These are phyloP conservation scores for Lasiurus borealis DNA, from an alignment of 2,113 vertebrate species.

Conservation along the genomic window DNA sequence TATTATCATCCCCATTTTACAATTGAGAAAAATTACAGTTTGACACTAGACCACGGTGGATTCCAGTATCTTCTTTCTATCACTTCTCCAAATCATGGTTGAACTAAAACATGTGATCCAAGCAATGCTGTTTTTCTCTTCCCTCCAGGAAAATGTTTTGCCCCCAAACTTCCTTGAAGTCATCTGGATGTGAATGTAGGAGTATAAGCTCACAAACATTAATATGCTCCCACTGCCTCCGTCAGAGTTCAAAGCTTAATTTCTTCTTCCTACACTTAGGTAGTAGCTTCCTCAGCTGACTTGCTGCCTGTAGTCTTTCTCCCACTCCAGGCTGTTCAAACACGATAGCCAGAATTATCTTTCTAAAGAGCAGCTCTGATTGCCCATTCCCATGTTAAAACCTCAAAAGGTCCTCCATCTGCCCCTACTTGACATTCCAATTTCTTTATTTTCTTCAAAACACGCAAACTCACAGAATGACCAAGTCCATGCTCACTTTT, in stretches of 20 bases:
- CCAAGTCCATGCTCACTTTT: neutral
- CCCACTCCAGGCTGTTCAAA: neutral
- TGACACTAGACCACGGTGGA: neutral
- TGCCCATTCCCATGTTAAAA: neutral
- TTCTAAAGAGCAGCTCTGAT: slow-evolving; percentile 18
- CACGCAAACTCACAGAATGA: neutral
- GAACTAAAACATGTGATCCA: neutral
- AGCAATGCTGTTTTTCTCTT: neutral
- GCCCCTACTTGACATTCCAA: neutral
- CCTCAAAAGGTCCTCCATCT: neutral
- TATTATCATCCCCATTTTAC: neutral
- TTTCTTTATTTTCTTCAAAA: neutral
- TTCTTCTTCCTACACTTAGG: neutral
- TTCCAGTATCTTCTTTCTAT: neutral
- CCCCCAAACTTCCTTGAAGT: neutral
- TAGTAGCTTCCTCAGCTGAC: neutral
- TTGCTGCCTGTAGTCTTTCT: neutral
- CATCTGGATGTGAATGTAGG: neutral
- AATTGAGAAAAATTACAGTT: neutral
- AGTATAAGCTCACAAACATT: neutral
- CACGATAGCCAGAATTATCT: neutral
- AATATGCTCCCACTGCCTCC: neutral
- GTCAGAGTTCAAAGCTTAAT: neutral
- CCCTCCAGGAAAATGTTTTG: neutral
- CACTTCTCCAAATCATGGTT: neutral